Evolutionary conservation across 2,888 invertebrate genomes (phyloP).

Genomic region (Calameuta pallipes): DNA sequence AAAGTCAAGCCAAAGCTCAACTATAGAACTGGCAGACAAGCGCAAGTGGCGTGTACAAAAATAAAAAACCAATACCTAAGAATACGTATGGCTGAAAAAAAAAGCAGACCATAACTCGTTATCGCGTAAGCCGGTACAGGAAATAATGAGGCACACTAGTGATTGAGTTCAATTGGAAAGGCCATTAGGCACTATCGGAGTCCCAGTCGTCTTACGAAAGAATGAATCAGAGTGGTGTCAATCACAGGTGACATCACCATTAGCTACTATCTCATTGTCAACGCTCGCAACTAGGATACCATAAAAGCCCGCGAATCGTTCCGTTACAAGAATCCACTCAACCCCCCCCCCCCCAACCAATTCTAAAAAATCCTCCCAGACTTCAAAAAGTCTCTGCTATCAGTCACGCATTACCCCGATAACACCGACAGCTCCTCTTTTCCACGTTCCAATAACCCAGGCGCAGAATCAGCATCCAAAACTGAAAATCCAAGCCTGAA

Average conservation of each 20-base stretch:
- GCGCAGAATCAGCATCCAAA: too few species aligned
- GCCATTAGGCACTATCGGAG: slow-evolving; percentile 31
- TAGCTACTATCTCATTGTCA: slow-evolving; percentile 17
- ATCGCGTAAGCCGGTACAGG: too few species aligned
- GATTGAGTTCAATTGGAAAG: slow-evolving; percentile 18
- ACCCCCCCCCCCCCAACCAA: neutral
- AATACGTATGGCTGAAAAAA: too few species aligned
- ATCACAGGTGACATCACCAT: slow-evolving; percentile 20
- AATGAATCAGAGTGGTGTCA: slow-evolving; percentile 17
- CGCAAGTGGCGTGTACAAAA: too few species aligned
- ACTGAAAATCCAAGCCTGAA: too few species aligned
- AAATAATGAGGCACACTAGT: neutral
- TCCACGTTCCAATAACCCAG: too few species aligned
- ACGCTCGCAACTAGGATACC: neutral
- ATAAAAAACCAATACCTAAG: too few species aligned
- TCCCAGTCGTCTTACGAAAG: slow-evolving; percentile 4
- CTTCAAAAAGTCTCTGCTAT: neutral
- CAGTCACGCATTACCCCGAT: too few species aligned
- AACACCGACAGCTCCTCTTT: too few species aligned
- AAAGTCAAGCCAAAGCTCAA: too few species aligned
- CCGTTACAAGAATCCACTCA: neutral
- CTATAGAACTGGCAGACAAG: too few species aligned
- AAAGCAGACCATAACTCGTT: too few species aligned
- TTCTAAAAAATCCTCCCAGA: neutral
- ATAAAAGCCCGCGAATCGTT: neutral